Conservation (phyloP, 2,113 vertebrate species). For the Ammodytes marinus region DNA sequence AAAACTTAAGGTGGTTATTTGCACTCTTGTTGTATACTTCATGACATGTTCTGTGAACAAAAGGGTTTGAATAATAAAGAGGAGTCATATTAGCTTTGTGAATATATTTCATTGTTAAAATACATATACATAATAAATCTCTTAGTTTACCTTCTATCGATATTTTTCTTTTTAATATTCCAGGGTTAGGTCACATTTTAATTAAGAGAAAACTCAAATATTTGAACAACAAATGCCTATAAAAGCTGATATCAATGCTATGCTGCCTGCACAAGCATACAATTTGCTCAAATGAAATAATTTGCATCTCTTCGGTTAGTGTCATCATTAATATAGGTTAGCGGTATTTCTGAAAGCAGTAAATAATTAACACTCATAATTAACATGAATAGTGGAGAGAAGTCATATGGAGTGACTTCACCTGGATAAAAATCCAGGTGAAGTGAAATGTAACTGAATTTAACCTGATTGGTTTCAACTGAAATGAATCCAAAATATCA, state of each 20-base stretch:
- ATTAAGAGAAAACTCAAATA: slow-evolving; percentile 48
- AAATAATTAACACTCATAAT: not conserved
- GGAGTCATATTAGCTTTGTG: slow-evolving; percentile 23
- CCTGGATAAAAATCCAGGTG: not conserved
- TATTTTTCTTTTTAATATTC: slow-evolving; percentile 26
- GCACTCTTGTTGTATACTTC: slow-evolving; percentile 43
- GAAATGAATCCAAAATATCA: not conserved
- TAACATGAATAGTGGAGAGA: not conserved
- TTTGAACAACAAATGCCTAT: slow-evolving; percentile 25
- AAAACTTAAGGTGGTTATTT: slow-evolving; percentile 6
- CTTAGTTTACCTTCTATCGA: slow-evolving; percentile 27
- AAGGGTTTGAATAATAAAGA: slow-evolving; percentile 53
- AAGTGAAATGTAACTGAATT: not conserved
- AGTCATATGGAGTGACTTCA: slow-evolving; percentile 16
- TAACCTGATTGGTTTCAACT: not conserved
- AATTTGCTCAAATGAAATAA: slow-evolving; percentile 9
- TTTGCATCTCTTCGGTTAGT: not conserved
- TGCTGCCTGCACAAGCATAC: slow-evolving; percentile 8
- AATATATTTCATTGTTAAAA: slow-evolving; percentile 77
- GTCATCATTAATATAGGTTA: slow-evolving; percentile 5
- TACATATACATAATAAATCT: slow-evolving; percentile 41
- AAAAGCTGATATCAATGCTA: slow-evolving; percentile 52
- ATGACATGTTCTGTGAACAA: slow-evolving; percentile 55
- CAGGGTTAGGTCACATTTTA: slow-evolving; percentile 15
- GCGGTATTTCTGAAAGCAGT: slow-evolving; percentile 8